A percentile compares a stretch with the other conserved stretches of the same genome.
phyloP scores from a whole-genome alignment of 2,797 vertebrate species.

The Cheirogaleus major region DNA sequence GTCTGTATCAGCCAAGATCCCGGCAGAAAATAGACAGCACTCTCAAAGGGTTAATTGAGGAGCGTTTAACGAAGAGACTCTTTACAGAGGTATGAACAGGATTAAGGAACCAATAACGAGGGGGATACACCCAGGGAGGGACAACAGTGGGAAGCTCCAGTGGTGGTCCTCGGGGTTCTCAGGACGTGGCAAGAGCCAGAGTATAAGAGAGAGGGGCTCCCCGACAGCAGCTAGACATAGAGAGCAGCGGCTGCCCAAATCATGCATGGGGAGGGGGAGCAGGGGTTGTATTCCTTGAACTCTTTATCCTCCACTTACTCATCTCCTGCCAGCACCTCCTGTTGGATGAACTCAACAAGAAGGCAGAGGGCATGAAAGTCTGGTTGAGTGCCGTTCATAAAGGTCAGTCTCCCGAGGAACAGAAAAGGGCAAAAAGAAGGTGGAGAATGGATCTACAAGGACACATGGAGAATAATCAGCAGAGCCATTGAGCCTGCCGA shows the following conservation, averaged over 20 bases:
- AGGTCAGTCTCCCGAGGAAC: neutral
- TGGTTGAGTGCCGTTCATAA: neutral
- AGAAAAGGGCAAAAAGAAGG: neutral
- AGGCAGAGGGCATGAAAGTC: neutral
- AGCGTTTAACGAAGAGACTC: neutral
- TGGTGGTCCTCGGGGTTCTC: neutral
- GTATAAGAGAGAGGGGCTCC: neutral
- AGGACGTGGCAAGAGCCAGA: neutral
- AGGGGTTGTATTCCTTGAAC: neutral
- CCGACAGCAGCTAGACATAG: neutral
- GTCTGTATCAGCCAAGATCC: neutral
- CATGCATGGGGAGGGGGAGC: fast-evolving
- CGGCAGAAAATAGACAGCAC: neutral
- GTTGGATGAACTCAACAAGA: neutral
- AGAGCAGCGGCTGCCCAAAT: neutral
- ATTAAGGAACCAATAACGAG: neutral
- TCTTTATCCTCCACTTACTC: neutral
- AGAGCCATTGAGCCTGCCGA: neutral
- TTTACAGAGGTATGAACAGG: neutral
- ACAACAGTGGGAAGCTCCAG: neutral
- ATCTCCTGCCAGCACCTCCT: neutral
- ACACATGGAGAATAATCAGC: neutral
- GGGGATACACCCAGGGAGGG: neutral
- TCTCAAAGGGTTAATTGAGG: neutral
- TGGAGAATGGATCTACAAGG: neutral